Evolutionary conservation across 2,113 vertebrate species (phyloP).

Genomic region (Phycodurus eques): DNA sequence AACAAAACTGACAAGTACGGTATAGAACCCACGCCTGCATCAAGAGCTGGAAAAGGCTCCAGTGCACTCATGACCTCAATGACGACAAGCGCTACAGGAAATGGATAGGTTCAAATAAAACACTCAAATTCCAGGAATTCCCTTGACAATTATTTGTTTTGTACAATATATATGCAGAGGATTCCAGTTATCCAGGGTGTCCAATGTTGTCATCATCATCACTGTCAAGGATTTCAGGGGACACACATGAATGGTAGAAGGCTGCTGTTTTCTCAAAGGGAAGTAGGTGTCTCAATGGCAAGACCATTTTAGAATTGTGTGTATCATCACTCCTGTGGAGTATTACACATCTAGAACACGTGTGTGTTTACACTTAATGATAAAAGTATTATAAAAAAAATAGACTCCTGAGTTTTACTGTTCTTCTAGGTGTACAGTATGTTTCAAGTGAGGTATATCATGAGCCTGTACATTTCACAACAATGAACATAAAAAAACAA

Average conservation of each 20-base stretch:
- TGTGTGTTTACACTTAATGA: not conserved
- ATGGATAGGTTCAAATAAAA: conserved; percentile 13
- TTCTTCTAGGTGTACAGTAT: not conserved
- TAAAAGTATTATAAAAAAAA: not conserved
- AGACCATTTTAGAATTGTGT: conserved; percentile 17
- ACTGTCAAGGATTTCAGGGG: conserved; percentile 3
- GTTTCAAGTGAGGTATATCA: not conserved
- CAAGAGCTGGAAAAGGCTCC: too few relatives aligned
- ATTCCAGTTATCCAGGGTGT: not conserved
- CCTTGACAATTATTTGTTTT: conserved; percentile 1
- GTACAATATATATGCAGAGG: not conserved
- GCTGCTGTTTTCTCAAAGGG: conserved; percentile 20
- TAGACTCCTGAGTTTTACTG: not conserved
- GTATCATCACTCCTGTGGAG: conserved; percentile 9
- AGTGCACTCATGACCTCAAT: too few relatives aligned
- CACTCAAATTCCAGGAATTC: conserved; percentile 35
- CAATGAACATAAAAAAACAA: not conserved
- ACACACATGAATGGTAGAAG: not conserved
- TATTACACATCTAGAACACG: not conserved
- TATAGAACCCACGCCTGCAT: too few relatives aligned
- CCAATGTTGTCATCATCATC: not conserved
- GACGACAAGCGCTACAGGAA: not conserved
- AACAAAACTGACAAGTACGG: too few relatives aligned
- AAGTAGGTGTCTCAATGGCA: conserved; percentile 23
- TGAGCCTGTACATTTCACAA: not conserved